These are phyloP conservation scores for Myrmecophaga tridactyla DNA, from an alignment of 2,113 vertebrate species.

Conservation along the genomic window DNA sequence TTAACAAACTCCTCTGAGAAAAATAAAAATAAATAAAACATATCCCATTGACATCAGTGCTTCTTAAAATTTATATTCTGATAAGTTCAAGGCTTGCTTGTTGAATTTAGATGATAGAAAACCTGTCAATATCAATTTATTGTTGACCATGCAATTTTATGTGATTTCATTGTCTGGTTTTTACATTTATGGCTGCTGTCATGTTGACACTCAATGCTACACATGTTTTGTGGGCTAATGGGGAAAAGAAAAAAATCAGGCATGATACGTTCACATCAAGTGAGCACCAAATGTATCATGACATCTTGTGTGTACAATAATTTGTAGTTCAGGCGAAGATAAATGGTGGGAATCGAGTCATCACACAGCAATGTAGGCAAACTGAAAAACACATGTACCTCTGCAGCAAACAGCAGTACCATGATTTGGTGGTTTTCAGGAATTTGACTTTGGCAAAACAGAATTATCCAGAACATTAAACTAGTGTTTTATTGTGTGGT, in stretches of 20 bases:
- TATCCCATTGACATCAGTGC: background rate
- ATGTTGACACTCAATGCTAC: background rate
- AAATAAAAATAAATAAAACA: background rate
- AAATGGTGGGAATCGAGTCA: background rate
- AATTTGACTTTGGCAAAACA: background rate
- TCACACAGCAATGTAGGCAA: accelerated
- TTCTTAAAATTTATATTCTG: conserved; percentile 5
- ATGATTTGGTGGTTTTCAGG: background rate
- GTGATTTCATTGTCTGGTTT: background rate
- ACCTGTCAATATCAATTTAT: background rate
- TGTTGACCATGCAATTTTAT: background rate
- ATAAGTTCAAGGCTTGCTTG: background rate
- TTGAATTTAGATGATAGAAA: conserved; percentile 16
- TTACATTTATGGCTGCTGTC: background rate
- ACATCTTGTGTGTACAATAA: background rate
- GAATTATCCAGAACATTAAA: background rate
- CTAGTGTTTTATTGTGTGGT: background rate
- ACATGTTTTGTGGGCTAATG: background rate
- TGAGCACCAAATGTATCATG: background rate
- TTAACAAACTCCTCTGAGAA: background rate
- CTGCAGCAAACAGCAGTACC: accelerated
- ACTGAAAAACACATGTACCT: background rate
- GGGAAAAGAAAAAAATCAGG: background rate
- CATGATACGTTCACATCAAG: background rate
- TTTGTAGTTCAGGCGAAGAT: no score